Base-by-base conservation (phyloP, 1,140 invertebrate genomes). In the Archivesica marissinica region DNA sequence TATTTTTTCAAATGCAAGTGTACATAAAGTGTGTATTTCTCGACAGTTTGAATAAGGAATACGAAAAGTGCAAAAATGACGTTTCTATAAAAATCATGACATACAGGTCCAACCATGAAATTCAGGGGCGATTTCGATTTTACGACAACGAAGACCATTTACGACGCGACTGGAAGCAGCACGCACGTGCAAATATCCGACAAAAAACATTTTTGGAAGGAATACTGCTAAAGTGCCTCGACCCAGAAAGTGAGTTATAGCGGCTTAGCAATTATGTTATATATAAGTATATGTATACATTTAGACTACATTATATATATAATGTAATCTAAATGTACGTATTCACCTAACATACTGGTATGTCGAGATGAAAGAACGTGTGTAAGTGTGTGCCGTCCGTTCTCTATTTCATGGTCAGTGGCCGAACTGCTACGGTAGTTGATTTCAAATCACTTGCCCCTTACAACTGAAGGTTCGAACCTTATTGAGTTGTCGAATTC, bases 191-290 rank as follows among this genome's bases (percentile, higher is more conserved):
- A n/a, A 82, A 82, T 39, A 82, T 82, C 25, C 66, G 68, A 11
- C 61, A 81, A 25, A 20, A 61, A 15, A 81, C 79, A 72, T 81
- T 81, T 81, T 41, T 81, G 44, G 79, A 81, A 20, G 79, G 79
- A 17, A 81, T 81, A 38, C 41, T 81, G 28, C 64, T 81, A 0
- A 81, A 81, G 38, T 44, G 47, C 20, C 33, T 82, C 28, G 66
- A 82, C n/a, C 35, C 50, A 25, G 80, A 70, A 13, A 68, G 80
- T 82, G 74, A 59, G 80, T 82, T n/a, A n/a, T n/a, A n/a, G n/a
- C n/a, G n/a, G n/a, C n/a, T n/a, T n/a, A n/a, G n/a, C n/a, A n/a
- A n/a, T n/a, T n/a, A n/a, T n/a, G n/a, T n/a, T n/a, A n/a, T n/a
- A n/a, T n/a, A n/a, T n/a, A n/a, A n/a, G n/a, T n/a, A n/a, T n/a